phyloP scores from a whole-genome alignment of 2,113 vertebrate genomes.

The Trogon melanurus region DNA sequence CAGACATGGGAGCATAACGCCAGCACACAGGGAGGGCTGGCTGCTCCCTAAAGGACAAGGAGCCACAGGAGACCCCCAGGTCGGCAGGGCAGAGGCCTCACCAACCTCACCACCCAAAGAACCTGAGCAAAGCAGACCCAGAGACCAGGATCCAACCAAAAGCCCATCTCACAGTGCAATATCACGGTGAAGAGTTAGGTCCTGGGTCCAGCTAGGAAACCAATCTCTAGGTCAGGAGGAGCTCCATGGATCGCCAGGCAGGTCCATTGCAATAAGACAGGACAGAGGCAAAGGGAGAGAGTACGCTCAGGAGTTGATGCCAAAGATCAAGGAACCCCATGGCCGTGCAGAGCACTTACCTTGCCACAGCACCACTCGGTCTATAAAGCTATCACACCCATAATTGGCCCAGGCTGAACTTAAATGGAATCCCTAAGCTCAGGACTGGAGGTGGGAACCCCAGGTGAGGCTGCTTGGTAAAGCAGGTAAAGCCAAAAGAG shows the following conservation, averaged over 20 bases:
- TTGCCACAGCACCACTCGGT: fast-evolving
- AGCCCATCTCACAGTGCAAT: too few relatives aligned
- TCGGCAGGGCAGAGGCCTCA: neutral
- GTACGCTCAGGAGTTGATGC: fast-evolving
- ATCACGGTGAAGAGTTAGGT: neutral
- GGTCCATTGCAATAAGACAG: neutral
- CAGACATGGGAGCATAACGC: fast-evolving
- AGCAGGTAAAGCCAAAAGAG: too few relatives aligned
- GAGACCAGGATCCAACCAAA: neutral
- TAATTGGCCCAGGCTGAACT: fast-evolving
- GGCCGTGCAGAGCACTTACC: fast-evolving
- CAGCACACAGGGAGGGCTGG: fast-evolving
- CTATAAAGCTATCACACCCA: too few relatives aligned
- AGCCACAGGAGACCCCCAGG: neutral
- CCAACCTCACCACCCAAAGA: neutral
- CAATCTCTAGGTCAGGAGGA: neutral
- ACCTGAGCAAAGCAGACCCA: neutral
- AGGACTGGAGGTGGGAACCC: neutral
- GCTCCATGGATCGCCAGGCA: neutral
- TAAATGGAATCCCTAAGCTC: neutral
- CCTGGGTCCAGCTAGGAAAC: neutral
- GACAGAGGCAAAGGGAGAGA: neutral
- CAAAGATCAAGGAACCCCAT: neutral
- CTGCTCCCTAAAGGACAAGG: neutral
- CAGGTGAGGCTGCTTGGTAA: neutral